Conservation (phyloP, 1,140 invertebrate genomes). For the Heliconius eleuchia region DNA sequence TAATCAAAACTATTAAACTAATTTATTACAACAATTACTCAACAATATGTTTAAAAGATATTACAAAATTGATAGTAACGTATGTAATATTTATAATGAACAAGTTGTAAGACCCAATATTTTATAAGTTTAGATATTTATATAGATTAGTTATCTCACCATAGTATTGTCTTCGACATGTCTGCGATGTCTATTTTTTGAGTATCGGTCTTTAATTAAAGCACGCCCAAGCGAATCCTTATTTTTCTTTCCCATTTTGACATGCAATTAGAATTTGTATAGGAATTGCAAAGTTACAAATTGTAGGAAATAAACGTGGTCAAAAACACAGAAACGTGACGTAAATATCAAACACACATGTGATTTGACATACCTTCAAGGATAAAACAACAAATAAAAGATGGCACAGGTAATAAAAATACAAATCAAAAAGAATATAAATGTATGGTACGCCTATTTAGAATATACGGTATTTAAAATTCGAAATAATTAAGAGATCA, state of each 20-base stretch:
- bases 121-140: no score
- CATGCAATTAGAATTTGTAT: neutral
- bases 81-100: no score
- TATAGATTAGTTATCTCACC: slow-evolving; percentile 62
- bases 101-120: no score
- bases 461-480: no score
- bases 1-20: no score
- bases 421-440: neutral
- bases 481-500: no score
- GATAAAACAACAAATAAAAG: neutral
- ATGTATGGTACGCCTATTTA: no score
- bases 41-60: no score
- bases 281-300: neutral
- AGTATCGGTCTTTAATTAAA: slow-evolving; percentile 90
- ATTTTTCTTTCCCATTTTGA: slow-evolving; percentile 85
- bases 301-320: slow-evolving; percentile 17
- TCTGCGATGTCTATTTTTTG: slow-evolving; percentile 80
- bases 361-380: neutral
- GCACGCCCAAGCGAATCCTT: slow-evolving; percentile 85
- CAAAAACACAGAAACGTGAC: slow-evolving; percentile 6
- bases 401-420: neutral
- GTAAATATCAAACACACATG: slow-evolving; percentile 14
- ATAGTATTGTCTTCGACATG: slow-evolving; percentile 85
- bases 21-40: no score
- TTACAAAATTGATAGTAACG: no score